phyloP scores from a whole-genome alignment of 2,888 invertebrate species.

The Eupithecia tripunctaria region DNA sequence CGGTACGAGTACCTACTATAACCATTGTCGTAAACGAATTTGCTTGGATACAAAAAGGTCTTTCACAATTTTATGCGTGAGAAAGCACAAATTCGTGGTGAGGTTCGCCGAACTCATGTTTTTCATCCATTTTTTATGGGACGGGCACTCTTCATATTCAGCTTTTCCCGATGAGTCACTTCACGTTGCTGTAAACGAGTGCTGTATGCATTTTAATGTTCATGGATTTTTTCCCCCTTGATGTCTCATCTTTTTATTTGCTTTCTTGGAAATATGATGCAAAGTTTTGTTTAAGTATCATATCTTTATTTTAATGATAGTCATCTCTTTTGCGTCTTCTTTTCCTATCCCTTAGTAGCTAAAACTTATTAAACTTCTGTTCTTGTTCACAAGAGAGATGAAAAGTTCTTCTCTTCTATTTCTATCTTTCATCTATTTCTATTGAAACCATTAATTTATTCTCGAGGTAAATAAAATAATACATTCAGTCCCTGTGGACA shows the following conservation, averaged over 20 bases:
- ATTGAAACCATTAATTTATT: neutral
- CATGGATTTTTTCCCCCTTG: conserved; percentile 19
- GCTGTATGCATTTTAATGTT: neutral
- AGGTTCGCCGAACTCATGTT: conserved; percentile 62
- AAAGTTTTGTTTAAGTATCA: neutral
- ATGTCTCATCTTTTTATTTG: conserved; percentile 16
- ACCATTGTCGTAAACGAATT: conserved; percentile 9
- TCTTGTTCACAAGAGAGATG: too few species aligned
- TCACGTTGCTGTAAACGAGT: conserved; percentile 14
- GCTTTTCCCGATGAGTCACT: conserved; percentile 30
- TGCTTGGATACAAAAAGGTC: conserved; percentile 26
- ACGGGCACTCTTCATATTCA: conserved; percentile 26
- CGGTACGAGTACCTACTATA: neutral
- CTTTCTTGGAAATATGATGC: conserved; percentile 3
- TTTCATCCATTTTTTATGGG: conserved; percentile 35
- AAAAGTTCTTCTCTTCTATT: neutral
- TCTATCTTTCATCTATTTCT: neutral
- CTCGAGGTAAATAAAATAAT: neutral
- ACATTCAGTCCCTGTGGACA: conserved; percentile 7
- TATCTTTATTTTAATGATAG: neutral
- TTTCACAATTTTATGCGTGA: conserved; percentile 47
- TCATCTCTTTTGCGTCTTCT: neutral
- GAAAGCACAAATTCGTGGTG: conserved; percentile 52
- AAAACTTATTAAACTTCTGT: neutral
- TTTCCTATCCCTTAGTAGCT: neutral